These are phyloP conservation scores for Cyprinodon brontotheroides DNA, from an alignment of 2,113 vertebrate genomes.

Conservation along the genomic window DNA sequence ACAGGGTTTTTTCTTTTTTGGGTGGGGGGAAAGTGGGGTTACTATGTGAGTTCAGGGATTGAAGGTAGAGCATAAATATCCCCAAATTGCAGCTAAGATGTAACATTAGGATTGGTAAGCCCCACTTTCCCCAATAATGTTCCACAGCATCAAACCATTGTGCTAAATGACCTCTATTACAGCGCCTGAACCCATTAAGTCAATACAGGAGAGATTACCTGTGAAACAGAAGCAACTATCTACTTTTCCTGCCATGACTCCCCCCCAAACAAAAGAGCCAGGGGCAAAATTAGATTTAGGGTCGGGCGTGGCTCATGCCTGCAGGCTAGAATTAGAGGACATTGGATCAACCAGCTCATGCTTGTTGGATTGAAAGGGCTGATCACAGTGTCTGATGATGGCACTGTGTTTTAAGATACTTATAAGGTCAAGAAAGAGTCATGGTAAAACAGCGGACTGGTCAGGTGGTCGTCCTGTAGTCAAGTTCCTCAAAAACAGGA, in stretches of 20 bases:
- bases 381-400: conserved; percentile 40
- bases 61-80: conserved; percentile 67
- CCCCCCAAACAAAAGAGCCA: conserved; percentile 40
- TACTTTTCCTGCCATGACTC: conserved; percentile 44
- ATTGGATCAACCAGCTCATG: conserved; percentile 43
- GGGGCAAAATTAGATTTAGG: conserved; percentile 57
- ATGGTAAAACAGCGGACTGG: background rate
- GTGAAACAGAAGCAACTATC: conserved; percentile 54
- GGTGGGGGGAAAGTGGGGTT: background rate
- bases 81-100: conserved; percentile 80
- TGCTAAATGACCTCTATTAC: conserved; percentile 69
- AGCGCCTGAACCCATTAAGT: conserved; percentile 69
- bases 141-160: conserved; percentile 56
- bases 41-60: conserved; percentile 47
- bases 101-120: conserved; percentile 76
- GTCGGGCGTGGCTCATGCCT: conserved; percentile 34
- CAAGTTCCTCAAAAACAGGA: background rate
- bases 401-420: conserved; percentile 27
- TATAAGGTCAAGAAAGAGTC: conserved; percentile 1
- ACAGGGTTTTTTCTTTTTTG: conserved; percentile 47
- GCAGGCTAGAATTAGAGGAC: conserved; percentile 57
- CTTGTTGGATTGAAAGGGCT: conserved; percentile 45
- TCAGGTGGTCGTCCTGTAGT: conserved; percentile 8
- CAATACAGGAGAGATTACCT: conserved; percentile 72
- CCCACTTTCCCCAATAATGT: conserved; percentile 63